Conservation (phyloP, 2,113 vertebrate genomes). For the Mystacornis crossleyi region DNA sequence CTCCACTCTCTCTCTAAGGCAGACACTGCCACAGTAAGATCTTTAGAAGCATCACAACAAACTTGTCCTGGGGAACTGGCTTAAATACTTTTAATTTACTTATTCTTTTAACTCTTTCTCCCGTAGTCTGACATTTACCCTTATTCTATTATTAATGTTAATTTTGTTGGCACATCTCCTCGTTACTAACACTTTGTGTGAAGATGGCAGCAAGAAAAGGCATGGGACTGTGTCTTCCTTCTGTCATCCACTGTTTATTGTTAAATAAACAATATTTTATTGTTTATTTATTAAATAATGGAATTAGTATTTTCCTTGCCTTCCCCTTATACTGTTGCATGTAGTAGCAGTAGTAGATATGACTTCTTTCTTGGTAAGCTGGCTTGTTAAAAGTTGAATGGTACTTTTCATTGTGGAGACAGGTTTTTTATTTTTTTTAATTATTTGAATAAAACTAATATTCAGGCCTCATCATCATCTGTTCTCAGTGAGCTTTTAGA, state of each 20-base stretch:
- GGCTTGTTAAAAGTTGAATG: background rate
- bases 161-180: background rate
- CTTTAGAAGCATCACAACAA: background rate
- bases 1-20: background rate
- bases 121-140: background rate
- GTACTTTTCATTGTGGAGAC: background rate
- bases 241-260: background rate
- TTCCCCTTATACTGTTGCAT: background rate
- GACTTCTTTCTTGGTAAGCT: background rate
- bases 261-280: background rate
- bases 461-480: background rate
- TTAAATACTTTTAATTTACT: background rate
- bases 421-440: background rate
- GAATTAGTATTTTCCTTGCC: background rate
- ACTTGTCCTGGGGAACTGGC: background rate
- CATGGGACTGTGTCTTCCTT: background rate
- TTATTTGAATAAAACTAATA: background rate
- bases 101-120: background rate
- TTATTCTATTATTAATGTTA: background rate
- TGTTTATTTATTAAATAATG: background rate
- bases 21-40: background rate
- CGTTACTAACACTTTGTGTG: background rate
- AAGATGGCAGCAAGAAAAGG: background rate
- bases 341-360: background rate
- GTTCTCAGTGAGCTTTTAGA: background rate